Percentiles rank a stretch among this genome's conserved stretches.
Evolutionary conservation across 2,797 vertebrate genomes (phyloP).

Genomic region (Sebastes taczanowskii): DNA sequence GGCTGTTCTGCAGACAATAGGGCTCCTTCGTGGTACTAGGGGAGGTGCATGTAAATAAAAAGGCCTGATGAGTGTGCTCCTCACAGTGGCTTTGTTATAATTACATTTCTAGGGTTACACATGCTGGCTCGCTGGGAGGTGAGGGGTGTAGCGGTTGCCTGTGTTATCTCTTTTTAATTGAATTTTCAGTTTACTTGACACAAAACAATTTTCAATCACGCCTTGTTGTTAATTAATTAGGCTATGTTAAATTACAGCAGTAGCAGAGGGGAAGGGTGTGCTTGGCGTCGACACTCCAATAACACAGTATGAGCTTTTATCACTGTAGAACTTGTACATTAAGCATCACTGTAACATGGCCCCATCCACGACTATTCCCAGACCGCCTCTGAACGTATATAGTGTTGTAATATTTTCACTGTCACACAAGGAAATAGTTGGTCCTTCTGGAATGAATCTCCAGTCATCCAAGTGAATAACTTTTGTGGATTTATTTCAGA

Average conservation of each 20-base stretch:
- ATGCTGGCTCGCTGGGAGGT: not conserved
- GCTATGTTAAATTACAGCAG: not conserved
- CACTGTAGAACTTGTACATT: not conserved
- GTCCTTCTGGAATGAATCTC: not conserved
- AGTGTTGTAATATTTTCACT: not conserved
- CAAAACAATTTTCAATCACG: slow-evolving; percentile 9
- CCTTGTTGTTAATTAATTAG: slow-evolving; percentile 17
- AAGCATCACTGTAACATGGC: not conserved
- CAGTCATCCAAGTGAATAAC: not conserved
- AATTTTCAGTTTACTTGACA: slow-evolving; percentile 25
- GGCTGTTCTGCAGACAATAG: not conserved
- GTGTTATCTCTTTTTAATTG: slow-evolving; percentile 14
- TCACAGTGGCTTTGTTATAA: slow-evolving; percentile 4
- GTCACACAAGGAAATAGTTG: not conserved
- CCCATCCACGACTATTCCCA: not conserved
- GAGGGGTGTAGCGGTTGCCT: not conserved
- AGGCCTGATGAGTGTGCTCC: not conserved
- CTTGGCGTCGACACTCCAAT: not conserved
- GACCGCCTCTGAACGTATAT: not conserved
- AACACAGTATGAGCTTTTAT: not conserved
- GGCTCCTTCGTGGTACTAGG: not conserved
- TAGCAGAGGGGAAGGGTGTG: not conserved
- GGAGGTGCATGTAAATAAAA: not conserved
- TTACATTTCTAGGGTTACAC: slow-evolving; percentile 25
- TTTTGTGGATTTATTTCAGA: not conserved